A percentile compares a stretch with the other conserved stretches of the same genome.
These are phyloP conservation scores for Aegypius monachus DNA, from an alignment of 2,113 vertebrate genomes.

Conservation along the genomic window DNA sequence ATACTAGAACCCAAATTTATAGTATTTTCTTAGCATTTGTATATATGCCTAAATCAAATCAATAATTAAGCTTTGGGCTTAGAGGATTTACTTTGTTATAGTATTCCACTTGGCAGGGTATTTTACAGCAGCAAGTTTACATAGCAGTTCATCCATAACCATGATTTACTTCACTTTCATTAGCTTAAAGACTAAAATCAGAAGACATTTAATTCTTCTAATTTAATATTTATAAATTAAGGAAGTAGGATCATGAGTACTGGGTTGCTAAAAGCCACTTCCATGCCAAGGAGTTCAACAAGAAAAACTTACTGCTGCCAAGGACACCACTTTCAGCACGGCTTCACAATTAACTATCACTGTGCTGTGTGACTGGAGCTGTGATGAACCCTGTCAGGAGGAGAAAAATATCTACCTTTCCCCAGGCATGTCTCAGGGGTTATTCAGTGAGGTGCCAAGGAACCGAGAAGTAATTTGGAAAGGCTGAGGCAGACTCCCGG, in stretches of 20 bases:
- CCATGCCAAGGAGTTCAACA: constrained; percentile 24
- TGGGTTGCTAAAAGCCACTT: constrained; percentile 10
- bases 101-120: not conserved
- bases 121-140: constrained; percentile 39
- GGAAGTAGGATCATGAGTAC: constrained; percentile 23
- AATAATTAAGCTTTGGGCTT: constrained; percentile 14
- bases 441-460: not conserved
- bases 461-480: not conserved
- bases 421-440: not conserved
- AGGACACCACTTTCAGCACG: not conserved
- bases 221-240: constrained; percentile 59
- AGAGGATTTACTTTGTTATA: constrained; percentile 22
- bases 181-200: constrained; percentile 48
- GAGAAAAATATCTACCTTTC: not conserved
- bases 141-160: constrained; percentile 23
- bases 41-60: constrained; percentile 30
- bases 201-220: constrained; percentile 53
- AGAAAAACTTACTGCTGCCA: constrained; percentile 10
- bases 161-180: constrained; percentile 36
- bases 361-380: not conserved
- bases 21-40: constrained; percentile 34
- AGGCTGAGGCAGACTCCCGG: not conserved
- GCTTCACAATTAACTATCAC: constrained; percentile 9
- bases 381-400: not conserved
- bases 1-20: not conserved